Conservation (phyloP, 2,797 vertebrate species). For the Anguilla marmorata region DNA sequence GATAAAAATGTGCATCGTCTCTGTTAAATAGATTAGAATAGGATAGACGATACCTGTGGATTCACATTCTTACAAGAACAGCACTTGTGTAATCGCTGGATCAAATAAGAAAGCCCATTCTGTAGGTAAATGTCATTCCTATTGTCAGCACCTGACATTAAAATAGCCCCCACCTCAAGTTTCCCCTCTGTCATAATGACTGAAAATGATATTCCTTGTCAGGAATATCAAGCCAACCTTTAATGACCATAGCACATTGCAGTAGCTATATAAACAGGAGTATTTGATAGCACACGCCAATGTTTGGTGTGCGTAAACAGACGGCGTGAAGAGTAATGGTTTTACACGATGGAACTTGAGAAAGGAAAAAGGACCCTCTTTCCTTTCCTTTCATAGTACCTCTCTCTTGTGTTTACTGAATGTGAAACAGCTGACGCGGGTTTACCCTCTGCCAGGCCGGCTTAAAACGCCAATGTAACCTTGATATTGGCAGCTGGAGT, state of each 20-base stretch:
- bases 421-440: conserved; percentile 26
- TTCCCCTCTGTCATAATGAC: not conserved
- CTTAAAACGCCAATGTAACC: conserved; percentile 5
- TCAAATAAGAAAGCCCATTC: not conserved
- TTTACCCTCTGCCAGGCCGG: not conserved
- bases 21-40: too few species aligned
- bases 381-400: not conserved
- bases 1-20: too few species aligned
- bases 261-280: not conserved
- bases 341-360: not conserved
- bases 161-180: not conserved
- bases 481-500: conserved; percentile 8
- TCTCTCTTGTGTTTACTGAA: conserved; percentile 2
- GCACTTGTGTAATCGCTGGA: not conserved
- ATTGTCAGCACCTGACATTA: not conserved
- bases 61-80: not conserved
- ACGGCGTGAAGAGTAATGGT: not conserved
- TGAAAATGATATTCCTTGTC: not conserved
- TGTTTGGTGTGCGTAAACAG: not conserved
- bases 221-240: not conserved
- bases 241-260: not conserved
- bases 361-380: not conserved
- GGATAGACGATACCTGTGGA: not conserved
- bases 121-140: not conserved
- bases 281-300: not conserved